These are phyloP conservation scores for Psilanteris sp. DNA, from an alignment of 1,140 invertebrate species.

Conservation along the genomic window DNA sequence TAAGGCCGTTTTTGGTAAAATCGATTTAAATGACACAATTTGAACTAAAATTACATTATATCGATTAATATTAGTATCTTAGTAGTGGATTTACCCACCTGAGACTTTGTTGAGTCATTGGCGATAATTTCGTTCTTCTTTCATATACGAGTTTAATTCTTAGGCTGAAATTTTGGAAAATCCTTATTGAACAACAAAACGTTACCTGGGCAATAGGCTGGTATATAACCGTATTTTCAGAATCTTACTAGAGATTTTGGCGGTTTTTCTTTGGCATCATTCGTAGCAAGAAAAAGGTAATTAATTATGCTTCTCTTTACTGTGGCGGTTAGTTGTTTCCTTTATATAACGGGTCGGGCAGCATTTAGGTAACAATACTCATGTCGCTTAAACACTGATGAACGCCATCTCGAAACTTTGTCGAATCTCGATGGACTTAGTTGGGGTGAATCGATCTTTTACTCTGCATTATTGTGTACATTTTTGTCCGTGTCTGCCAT, in stretches of 20 bases:
- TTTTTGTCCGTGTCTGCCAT: slow-evolving; percentile 72
- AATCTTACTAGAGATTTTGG: slow-evolving; percentile 13
- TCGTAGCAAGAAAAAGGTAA: slow-evolving; percentile 69
- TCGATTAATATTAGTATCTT: no score
- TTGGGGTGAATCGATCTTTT: slow-evolving; percentile 76
- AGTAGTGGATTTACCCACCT: no score
- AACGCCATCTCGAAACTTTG: slow-evolving; percentile 60
- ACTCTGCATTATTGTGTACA: slow-evolving; percentile 74
- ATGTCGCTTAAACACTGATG: slow-evolving; percentile 46
- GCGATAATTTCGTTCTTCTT: no score
- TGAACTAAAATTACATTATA: no score
- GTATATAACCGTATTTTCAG: no score
- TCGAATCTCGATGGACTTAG: slow-evolving; percentile 64
- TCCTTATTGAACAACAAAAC: slow-evolving; percentile 26
- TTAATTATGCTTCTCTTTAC: slow-evolving; percentile 74
- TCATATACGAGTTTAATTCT: no score
- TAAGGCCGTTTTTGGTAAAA: no score
- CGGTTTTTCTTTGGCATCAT: slow-evolving; percentile 43
- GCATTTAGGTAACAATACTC: slow-evolving; percentile 70
- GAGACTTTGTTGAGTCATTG: no score
- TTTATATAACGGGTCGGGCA: slow-evolving; percentile 62
- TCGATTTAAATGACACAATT: no score
- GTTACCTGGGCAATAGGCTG: background rate
- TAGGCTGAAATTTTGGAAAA: slow-evolving; percentile 7
- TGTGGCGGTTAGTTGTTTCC: slow-evolving; percentile 72